Base-by-base conservation (phyloP, 2,888 invertebrate species). In the Furcula furcula region DNA sequence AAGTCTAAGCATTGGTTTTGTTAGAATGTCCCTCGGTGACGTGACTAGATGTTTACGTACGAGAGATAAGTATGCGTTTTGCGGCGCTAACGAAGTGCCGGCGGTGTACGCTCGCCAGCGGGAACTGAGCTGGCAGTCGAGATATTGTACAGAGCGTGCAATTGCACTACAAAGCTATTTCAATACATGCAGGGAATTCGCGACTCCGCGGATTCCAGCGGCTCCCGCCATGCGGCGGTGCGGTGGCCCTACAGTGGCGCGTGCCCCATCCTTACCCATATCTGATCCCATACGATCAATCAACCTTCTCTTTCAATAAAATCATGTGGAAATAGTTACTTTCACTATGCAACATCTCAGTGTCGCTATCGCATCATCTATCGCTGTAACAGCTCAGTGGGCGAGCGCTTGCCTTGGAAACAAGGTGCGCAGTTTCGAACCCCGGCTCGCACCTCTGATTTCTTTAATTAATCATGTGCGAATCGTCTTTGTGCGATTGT, bases 121-220 rank as follows among this genome's bases (percentile, higher is more conserved):
- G 54, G 65, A 55, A 79, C 83, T 79, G 77, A 77, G 69, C 67
- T 60, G 56, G 65, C 65, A 61, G 59, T 53, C 64, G 60, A 61
- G 56, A 34, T 47, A 45, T 44, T 45, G 62, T 61, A 64, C 64
- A 54, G 42, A 47, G 67, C 63, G 61, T 60, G 62, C 69, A 73
- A 68, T 67, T 76, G 73, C 74, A 74, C 63, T 77, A 63, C 63
- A 73, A n/a, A 69, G 83, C 81, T 85, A 85, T 86, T 86, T 86
- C 78, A 81, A 83, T 83, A 71, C 82, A 75, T 65, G 70, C 58
- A 70, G 65, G 57, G 77, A 83, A 85, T 85, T 81, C 62, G 79
- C 81, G 72, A 80, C 69, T 80, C 70, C 58, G 70, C 78, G 66
- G 68, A 85, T 79, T 81, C 70, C 69, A 34, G 25, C 16, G 34